These are phyloP conservation scores for Xerus inauris DNA, from an alignment of 2,113 vertebrate genomes.

Conservation along the genomic window DNA sequence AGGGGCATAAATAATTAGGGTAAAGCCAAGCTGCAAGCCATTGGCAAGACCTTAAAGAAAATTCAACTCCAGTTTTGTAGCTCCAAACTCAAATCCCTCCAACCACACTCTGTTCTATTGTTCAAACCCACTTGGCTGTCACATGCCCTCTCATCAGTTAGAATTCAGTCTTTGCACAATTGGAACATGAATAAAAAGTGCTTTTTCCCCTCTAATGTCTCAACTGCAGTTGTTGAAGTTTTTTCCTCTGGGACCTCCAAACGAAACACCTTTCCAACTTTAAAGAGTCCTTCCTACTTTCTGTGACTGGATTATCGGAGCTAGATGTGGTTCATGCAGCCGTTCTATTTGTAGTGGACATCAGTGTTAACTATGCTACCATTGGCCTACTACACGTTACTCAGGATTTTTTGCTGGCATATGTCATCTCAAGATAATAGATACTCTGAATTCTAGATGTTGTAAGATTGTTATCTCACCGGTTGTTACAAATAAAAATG, in stretches of 20 bases:
- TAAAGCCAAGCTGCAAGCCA: conserved; percentile 31
- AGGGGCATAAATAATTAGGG: conserved; percentile 11
- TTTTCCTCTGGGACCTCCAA: conserved; percentile 22
- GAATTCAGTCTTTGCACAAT: conserved; percentile 36
- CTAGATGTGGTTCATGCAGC: rapidly evolving
- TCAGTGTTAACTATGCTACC: not conserved
- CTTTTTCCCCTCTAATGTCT: not conserved
- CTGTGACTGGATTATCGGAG: not conserved
- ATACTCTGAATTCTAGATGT: not conserved
- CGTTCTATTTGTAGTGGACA: not conserved
- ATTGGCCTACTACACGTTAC: not conserved
- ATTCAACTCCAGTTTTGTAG: not conserved
- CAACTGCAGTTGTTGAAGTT: not conserved
- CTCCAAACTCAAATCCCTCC: not conserved
- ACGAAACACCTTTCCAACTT: conserved; percentile 45
- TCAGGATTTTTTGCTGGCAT: not conserved
- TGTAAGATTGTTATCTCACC: conserved; percentile 11
- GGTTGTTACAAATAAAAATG: conserved; percentile 30
- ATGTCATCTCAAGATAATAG: not conserved
- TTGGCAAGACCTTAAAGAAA: conserved; percentile 69
- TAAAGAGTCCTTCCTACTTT: conserved; percentile 20
- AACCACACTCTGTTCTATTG: conserved; percentile 4
- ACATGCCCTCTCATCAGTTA: conserved; percentile 28
- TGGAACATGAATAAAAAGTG: not conserved
- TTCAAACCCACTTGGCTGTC: conserved; percentile 56